Conservation (phyloP, 2,888 invertebrate species). For the Chorisops tibialis region DNA sequence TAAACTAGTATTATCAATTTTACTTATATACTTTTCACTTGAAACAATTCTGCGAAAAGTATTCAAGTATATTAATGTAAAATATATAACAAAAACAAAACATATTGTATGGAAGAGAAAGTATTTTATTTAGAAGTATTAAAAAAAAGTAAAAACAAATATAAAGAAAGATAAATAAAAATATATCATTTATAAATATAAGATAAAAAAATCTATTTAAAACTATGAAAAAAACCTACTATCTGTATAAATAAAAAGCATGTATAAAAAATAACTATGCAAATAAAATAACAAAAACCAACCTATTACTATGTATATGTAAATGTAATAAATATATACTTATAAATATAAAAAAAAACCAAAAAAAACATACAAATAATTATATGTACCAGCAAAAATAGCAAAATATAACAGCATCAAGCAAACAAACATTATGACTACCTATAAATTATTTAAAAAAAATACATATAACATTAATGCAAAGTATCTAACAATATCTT, state of each 20-base stretch:
- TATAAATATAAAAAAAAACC: not conserved
- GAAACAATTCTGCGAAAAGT: no score
- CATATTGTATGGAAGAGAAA: not conserved
- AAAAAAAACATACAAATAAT: constrained; percentile 11
- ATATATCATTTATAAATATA: constrained; percentile 14
- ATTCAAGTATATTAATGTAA: not conserved
- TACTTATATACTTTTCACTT: no score
- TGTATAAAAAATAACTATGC: not conserved
- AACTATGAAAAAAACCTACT: not conserved
- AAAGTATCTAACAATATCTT: constrained; percentile 7
- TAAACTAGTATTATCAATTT: no score
- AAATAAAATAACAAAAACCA: not conserved
- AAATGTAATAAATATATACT: not conserved
- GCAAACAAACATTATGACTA: no score
- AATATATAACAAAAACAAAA: constrained; percentile 1
- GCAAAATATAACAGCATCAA: no score
- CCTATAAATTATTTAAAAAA: no score
- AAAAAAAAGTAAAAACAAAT: not conserved
- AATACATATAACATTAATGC: constrained; percentile 5
- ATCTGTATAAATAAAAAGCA: constrained; percentile 9
- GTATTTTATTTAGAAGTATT: constrained; percentile 15
- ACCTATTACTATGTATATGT: constrained; percentile 12
- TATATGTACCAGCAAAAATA: no score
- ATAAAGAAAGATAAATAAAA: no score
- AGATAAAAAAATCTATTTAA: not conserved